Conservation (phyloP, 2,797 vertebrate species). For the Hippocampus kuda region DNA sequence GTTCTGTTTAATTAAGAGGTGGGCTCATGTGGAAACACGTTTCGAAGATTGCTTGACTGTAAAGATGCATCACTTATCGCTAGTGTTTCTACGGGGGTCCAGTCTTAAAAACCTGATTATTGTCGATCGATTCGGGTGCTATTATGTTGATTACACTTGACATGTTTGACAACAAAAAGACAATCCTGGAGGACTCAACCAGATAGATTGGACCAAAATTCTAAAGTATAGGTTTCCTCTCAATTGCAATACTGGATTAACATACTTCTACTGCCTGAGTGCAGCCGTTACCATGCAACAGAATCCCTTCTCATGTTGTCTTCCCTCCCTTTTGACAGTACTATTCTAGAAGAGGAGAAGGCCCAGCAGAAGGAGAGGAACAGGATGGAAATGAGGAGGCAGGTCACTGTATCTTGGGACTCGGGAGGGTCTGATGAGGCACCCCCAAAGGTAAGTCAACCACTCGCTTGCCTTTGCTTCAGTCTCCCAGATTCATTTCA, state of each 20-base stretch:
- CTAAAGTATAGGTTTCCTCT: background rate
- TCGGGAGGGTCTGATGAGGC: slow-evolving; percentile 92
- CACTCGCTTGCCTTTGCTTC: background rate
- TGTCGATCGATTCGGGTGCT: slow-evolving; percentile 13
- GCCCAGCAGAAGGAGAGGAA: slow-evolving; percentile 89
- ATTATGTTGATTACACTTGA: slow-evolving; percentile 7
- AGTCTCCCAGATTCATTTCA: background rate
- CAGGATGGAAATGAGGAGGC: slow-evolving; percentile 95
- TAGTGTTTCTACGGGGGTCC: no score
- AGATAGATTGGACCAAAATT: background rate
- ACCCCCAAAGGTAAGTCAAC: slow-evolving; percentile 84
- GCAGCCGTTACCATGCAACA: background rate
- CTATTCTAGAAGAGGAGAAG: slow-evolving; percentile 95
- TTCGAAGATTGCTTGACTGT: background rate
- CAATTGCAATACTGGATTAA: background rate
- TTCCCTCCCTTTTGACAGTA: slow-evolving; percentile 61
- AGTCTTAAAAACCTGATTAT: background rate
- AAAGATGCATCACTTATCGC: background rate
- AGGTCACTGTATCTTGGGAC: slow-evolving; percentile 94
- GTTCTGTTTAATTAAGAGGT: background rate
- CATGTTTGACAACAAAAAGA: background rate
- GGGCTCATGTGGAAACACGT: background rate
- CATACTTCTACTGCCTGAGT: background rate
- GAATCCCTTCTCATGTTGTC: background rate
- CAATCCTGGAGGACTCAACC: background rate